Percentiles rank a stretch among this genome's conserved stretches.
phyloP scores from a whole-genome alignment of 2,797 vertebrate species.

The Momotus momota region DNA sequence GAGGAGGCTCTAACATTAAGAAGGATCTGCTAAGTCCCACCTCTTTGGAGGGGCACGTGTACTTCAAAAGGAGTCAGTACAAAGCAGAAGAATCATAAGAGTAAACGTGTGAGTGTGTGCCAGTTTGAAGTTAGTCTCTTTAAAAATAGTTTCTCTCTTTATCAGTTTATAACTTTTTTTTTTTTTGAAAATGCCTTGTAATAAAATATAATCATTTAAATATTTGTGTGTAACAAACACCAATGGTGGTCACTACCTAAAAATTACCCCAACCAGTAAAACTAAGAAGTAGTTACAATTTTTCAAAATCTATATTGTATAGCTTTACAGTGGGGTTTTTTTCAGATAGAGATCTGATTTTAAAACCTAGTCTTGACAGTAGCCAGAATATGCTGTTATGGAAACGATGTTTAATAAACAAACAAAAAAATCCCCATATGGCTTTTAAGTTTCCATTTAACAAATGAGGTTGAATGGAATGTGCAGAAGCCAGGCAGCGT shows the following conservation, averaged over 20 bases:
- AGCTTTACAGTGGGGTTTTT: background rate
- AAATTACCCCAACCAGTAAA: background rate
- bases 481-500: background rate
- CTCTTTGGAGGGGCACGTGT: background rate
- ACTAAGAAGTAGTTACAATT: background rate
- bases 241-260: background rate
- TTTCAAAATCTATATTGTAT: background rate
- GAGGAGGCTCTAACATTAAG: background rate
- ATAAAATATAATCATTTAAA: background rate
- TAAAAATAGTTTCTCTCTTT: background rate
- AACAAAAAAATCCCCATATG: background rate
- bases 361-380: background rate
- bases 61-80: background rate
- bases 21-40: background rate
- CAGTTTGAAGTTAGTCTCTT: background rate
- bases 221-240: background rate
- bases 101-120: rapidly evolving
- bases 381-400: background rate
- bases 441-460: slow-evolving; percentile 9
- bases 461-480: background rate
- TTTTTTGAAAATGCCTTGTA: background rate
- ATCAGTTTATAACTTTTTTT: background rate
- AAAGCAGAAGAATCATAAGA: background rate
- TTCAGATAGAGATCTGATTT: background rate
- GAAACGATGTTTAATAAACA: background rate